Evolutionary conservation across 2,113 vertebrate genomes (phyloP).

Genomic region (Peromyscus polionotus): DNA sequence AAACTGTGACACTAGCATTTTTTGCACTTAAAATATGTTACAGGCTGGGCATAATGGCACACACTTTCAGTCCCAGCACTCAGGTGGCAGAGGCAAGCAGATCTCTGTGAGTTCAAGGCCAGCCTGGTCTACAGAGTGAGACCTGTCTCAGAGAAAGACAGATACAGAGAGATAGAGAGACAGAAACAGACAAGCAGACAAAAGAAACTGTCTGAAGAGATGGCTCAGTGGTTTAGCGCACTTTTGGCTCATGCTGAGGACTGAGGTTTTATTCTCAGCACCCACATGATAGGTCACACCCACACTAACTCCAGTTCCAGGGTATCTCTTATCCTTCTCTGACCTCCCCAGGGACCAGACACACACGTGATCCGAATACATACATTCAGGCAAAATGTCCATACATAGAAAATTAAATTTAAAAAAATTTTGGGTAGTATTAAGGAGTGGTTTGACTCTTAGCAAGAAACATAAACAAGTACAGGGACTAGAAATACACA

Average conservation of each 20-base stretch:
- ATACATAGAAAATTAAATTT: not conserved
- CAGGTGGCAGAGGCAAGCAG: not conserved
- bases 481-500: not conserved
- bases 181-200: not conserved
- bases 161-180: not conserved
- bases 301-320: not conserved
- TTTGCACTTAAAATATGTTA: not conserved
- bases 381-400: not conserved
- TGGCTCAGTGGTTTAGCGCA: not conserved
- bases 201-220: not conserved
- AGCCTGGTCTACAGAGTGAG: not conserved
- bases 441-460: not conserved
- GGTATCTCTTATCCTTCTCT: not conserved
- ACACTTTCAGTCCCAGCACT: not conserved
- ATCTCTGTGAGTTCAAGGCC: not conserved
- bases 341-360: not conserved
- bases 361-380: not conserved
- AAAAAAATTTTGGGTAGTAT: not conserved
- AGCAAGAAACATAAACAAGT: not conserved
- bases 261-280: not conserved
- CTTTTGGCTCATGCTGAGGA: not conserved
- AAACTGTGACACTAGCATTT: conserved; percentile 3
- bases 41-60: not conserved
- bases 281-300: not conserved
- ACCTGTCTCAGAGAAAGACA: not conserved